A percentile compares a stretch with the other conserved stretches of the same genome.
phyloP scores from a whole-genome alignment of 2,888 invertebrate genomes.

The Papilio elwesi region DNA sequence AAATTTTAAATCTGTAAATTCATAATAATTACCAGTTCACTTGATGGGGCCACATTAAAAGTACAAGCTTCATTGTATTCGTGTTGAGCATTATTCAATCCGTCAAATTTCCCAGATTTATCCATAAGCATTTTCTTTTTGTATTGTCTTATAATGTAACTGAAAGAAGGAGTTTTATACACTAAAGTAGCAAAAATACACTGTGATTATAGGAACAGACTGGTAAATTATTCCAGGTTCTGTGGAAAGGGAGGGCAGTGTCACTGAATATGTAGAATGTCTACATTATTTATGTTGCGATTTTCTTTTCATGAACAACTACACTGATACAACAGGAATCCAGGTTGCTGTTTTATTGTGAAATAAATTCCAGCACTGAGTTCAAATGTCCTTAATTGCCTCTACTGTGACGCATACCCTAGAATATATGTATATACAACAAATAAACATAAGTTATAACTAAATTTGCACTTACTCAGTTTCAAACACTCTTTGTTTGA shows the following conservation, averaged over 20 bases:
- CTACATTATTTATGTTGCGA: too few relatives aligned
- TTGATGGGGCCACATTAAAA: conserved; percentile 8
- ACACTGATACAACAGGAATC: too few relatives aligned
- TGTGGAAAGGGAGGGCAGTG: too few relatives aligned
- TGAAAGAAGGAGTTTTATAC: neutral
- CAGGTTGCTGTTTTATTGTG: too few relatives aligned
- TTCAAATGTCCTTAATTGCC: too few relatives aligned
- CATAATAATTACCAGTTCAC: conserved; percentile 15
- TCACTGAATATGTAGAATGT: too few relatives aligned
- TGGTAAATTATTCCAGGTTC: neutral
- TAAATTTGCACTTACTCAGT: conserved; percentile 8
- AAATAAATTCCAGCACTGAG: too few relatives aligned
- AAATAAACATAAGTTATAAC: neutral
- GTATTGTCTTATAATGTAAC: conserved; percentile 4
- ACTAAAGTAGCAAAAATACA: neutral
- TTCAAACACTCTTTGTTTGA: conserved; percentile 12
- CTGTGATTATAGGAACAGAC: neutral
- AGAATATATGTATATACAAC: too few relatives aligned
- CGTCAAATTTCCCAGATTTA: neutral
- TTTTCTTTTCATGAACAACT: too few relatives aligned
- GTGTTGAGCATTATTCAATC: neutral
- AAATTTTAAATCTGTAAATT: neutral
- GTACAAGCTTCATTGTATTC: conserved; percentile 1
- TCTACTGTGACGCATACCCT: too few relatives aligned
- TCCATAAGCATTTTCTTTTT: conserved; percentile 2